Base-by-base conservation (phyloP, 2,797 vertebrate species). In the Semotilus atromaculatus region DNA sequence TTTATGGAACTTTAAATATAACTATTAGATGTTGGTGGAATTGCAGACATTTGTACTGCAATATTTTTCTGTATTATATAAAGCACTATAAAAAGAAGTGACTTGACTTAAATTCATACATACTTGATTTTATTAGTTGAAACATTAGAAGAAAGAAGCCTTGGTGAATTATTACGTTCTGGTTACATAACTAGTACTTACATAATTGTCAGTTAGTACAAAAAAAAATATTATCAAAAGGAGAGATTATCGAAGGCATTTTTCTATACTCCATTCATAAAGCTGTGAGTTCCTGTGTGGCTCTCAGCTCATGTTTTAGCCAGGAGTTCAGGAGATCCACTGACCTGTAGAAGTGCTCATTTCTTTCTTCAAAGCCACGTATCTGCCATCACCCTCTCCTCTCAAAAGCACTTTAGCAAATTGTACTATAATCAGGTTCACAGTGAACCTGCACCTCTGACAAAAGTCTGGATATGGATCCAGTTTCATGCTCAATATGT, bases 391-490 rank as follows among this genome's bases (percentile, higher is more conserved):
- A 91, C 93, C 90, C 43, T 89, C 92, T 94, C 92, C 92, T 82
- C 80, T 83, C 4, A 84, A 93, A 93, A 91, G 93, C 89, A 92
- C 90, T 93, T 93, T 93, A 96, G 96, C 96, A 96, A 96, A 96
- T 95, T 96, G 95, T 92, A 93, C 93, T 92, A 93, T 94, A 95
- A 94, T 96, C 94, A 95, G 96, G 92, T 90, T 90, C 90, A 93
- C 94, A 93, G 93, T 91, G 93, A 94, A 85, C 92, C 29, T 48
- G 53, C 88, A 88, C 86, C 89, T 89, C 87, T 87, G 92, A 90
- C 90, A 88, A 72, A 82, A 86, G 88, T 80, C 58, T 83, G 89
- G 95, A 95, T 91, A 91, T 94, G 92, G 87, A 95, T 96, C 88
- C 92, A 89, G 94, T 95, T 86, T 92, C 91, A 94, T 90, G 82